phyloP scores from a whole-genome alignment of 2,113 vertebrate genomes.

The Platysteira castanea region DNA sequence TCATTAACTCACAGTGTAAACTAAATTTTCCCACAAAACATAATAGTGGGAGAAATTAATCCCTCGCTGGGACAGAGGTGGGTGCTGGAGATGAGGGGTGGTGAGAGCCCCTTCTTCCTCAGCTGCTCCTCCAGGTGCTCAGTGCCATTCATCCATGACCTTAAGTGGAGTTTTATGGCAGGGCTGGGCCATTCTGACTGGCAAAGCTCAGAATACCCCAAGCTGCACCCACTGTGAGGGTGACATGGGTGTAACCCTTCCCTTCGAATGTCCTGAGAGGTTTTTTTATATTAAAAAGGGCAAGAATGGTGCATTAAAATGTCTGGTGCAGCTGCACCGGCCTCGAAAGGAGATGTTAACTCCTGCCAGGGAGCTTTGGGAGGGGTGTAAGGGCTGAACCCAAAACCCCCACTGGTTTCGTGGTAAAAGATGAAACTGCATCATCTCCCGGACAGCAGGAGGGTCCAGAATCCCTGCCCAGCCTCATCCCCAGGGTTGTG shows the following conservation, averaged over 20 bases:
- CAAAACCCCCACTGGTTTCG: background rate
- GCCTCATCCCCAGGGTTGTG: background rate
- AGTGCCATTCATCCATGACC: background rate
- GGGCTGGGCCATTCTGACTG: background rate
- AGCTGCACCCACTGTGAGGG: background rate
- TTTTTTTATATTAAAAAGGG: background rate
- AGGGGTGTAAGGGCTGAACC: background rate
- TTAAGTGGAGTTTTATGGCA: background rate
- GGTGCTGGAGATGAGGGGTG: background rate
- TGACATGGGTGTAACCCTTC: background rate
- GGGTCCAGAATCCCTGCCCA: background rate
- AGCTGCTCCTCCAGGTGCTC: background rate
- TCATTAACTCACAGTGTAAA: background rate
- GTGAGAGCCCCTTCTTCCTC: background rate
- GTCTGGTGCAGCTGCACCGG: background rate
- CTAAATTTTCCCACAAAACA: background rate
- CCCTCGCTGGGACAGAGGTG: background rate
- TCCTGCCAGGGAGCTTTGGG: background rate
- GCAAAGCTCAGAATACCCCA: background rate
- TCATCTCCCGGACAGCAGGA: background rate
- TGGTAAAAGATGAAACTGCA: background rate
- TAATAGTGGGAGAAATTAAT: background rate
- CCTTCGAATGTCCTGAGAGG: background rate
- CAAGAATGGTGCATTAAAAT: background rate
- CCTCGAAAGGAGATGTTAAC: background rate